Base-by-base conservation (phyloP, 2,888 invertebrate genomes). In the Hydroisotoma schaefferi region DNA sequence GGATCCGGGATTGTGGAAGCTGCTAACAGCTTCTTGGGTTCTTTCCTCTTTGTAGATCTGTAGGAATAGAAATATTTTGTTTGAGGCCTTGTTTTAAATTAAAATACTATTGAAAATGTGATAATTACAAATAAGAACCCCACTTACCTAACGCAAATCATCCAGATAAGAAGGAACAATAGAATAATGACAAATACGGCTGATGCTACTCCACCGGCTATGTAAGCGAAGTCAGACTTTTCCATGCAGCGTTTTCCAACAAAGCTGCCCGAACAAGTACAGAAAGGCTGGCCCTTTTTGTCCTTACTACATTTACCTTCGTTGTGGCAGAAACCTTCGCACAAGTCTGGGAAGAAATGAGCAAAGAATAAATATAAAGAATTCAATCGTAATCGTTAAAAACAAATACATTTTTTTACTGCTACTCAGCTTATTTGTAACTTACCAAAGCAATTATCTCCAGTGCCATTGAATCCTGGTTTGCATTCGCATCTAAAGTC, bases 211-310 rank as follows among this genome's bases (percentile, higher is more conserved):
- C 94, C 94, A 47, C 93, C 93, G 54, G 92, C 93, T 65, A 94
- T 92, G 78, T 94, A 94, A 15, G 94, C 93, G 92, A 97, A 82
- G 75, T 98, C 90, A 57, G 97, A 89, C 76, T 98, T 97, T 73
- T 90, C 87, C 73, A 97, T 92, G 74, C 99, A 99, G 37, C 94
- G 85, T 78, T 94, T 94, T 38, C 98, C 99, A n/a, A 90, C 87
- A 76, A 95, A 94, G 66, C 93, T 93, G 2, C 94, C 93, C 12
- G 88, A 86, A 75, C 94, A 94, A 69, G 91, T 83, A 75, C 94
- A 94, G 0, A 88, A 86, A 0, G 93, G 90, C 67, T 88, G 87
- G 0, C 91, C 91, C 48, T 73, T 73, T 0, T 84, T 81, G 75
- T 91, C 90, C 76, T 90, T 92, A 4, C 90, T 83, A 75, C 94